These are phyloP conservation scores for Manis crassicaudata DNA, from an alignment of 2,797 vertebrate genomes.

Conservation along the genomic window DNA sequence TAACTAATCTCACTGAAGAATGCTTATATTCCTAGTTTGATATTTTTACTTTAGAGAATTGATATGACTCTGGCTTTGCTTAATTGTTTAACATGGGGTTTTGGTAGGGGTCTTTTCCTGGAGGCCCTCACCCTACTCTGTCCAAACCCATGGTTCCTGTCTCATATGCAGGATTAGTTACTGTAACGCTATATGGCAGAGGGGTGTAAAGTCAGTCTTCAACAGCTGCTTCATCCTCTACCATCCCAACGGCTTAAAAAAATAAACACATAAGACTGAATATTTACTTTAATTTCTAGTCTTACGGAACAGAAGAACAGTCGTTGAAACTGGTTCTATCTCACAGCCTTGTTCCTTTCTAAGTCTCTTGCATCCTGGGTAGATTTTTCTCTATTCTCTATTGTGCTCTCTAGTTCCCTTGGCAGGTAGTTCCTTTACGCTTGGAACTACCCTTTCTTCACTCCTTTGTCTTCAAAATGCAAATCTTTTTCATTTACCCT, in stretches of 20 bases:
- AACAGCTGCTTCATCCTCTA: neutral
- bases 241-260: neutral
- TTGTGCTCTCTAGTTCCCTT: neutral
- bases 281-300: neutral
- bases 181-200: neutral
- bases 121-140: too few relatives aligned
- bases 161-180: neutral
- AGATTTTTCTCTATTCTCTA: neutral
- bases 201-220: neutral
- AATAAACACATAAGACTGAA: neutral
- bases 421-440: neutral
- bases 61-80: too few relatives aligned
- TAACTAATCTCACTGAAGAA: too few relatives aligned
- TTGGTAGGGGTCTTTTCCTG: too few relatives aligned
- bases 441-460: neutral
- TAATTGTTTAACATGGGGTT: too few relatives aligned
- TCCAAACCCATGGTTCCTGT: too few relatives aligned
- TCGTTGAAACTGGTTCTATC: neutral
- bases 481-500: neutral
- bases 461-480: conserved; percentile 45
- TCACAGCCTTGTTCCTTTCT: neutral
- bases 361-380: neutral
- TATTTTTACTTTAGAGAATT: too few relatives aligned
- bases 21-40: too few relatives aligned
- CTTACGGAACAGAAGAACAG: neutral